Evolutionary conservation across 2,797 vertebrate genomes (phyloP).

Genomic region (Callimico goeldii): DNA sequence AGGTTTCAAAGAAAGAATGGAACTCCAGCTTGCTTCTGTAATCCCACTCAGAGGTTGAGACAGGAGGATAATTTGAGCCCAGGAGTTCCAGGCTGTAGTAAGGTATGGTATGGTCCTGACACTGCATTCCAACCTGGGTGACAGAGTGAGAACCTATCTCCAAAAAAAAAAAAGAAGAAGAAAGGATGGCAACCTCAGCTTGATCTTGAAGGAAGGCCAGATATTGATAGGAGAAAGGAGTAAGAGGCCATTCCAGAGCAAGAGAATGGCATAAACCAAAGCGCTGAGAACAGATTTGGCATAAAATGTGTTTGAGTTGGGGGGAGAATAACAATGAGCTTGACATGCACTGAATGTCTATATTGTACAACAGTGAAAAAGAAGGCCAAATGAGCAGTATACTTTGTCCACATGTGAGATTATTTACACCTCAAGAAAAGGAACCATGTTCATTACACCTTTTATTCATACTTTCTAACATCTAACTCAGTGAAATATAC

Average conservation of each 20-base stretch:
- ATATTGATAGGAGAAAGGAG: neutral
- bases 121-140: neutral
- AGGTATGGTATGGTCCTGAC: neutral
- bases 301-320: neutral
- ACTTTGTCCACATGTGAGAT: neutral
- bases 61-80: no score
- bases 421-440: neutral
- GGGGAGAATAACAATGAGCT: neutral
- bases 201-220: neutral
- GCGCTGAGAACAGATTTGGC: neutral
- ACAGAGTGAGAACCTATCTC: neutral
- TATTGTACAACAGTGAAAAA: neutral
- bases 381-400: neutral
- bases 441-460: neutral
- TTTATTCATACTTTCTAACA: neutral
- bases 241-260: neutral
- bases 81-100: neutral
- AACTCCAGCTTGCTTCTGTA: neutral
- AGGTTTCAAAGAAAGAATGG: neutral
- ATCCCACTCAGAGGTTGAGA: neutral
- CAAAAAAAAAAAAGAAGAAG: neutral
- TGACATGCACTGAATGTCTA: neutral
- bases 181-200: neutral
- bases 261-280: neutral
- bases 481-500: neutral